Percentiles rank a stretch among this genome's conserved stretches.
Evolutionary conservation across 2,113 vertebrate genomes (phyloP).

Genomic region (Heteronetta atricapilla): DNA sequence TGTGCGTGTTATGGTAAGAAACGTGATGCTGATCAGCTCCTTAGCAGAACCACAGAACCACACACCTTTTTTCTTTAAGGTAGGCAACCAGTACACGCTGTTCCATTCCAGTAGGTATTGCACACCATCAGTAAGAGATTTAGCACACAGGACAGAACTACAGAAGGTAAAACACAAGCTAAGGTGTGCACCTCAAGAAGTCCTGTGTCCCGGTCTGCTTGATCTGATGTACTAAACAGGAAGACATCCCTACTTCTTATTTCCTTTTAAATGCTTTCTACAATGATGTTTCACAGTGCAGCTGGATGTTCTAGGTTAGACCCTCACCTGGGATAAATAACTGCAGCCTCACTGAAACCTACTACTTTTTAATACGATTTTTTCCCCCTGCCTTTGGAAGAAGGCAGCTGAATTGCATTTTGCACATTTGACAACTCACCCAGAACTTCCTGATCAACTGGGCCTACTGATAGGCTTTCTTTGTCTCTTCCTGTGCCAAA

Average conservation of each 20-base stretch:
- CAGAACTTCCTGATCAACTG: not conserved
- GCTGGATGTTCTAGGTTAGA: not conserved
- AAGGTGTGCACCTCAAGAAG: not conserved
- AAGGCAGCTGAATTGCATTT: not conserved
- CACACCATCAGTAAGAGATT: not conserved
- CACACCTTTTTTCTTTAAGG: not conserved
- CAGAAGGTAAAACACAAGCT: not conserved
- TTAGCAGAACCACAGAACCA: not conserved
- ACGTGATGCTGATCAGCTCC: not conserved
- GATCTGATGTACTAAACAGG: not conserved
- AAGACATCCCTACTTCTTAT: not conserved
- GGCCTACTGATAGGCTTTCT: not conserved
- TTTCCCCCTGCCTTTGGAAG: rapidly evolving
- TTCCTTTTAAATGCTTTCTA: not conserved
- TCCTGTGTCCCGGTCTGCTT: not conserved
- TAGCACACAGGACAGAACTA: not conserved
- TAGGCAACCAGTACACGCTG: not conserved
- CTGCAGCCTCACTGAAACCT: not conserved
- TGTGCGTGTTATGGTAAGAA: not conserved
- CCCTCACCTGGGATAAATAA: not conserved
- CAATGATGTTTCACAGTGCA: not conserved
- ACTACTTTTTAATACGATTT: not conserved
- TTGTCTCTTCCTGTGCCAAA: not conserved
- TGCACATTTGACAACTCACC: not conserved
- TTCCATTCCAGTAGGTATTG: not conserved